phyloP scores from a whole-genome alignment of 2,113 vertebrate genomes.

The Saguinus midas region DNA sequence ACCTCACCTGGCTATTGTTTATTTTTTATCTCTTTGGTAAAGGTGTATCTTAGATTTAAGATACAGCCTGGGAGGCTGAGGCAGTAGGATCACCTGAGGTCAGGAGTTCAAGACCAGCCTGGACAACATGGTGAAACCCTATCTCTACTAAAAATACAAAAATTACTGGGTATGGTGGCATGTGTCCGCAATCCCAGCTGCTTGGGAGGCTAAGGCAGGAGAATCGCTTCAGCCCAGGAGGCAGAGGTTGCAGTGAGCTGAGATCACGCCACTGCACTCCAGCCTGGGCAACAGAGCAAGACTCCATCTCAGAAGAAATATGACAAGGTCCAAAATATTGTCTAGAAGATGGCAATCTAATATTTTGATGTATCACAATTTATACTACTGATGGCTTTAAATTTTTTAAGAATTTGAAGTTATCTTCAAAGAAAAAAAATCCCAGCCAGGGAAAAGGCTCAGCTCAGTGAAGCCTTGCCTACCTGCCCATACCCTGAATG shows the following conservation, averaged over 20 bases:
- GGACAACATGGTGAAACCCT: neutral
- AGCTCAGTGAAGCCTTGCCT: neutral
- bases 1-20: too few species aligned
- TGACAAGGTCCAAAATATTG: neutral
- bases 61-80: neutral
- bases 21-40: too few species aligned
- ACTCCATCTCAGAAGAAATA: neutral
- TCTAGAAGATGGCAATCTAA: neutral
- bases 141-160: neutral
- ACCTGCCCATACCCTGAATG: neutral
- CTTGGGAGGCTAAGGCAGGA: neutral
- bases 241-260: neutral
- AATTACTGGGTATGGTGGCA: neutral
- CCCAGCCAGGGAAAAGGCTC: neutral
- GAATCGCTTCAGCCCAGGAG: neutral
- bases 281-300: neutral
- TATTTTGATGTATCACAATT: neutral
- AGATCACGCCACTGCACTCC: neutral
- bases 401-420: conserved; percentile 15
- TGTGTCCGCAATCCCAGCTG: neutral
- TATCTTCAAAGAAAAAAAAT: neutral
- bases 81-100: neutral
- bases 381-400: neutral
- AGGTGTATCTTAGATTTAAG: too few species aligned
- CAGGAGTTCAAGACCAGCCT: neutral